Base-by-base conservation (phyloP, 2,113 vertebrate genomes). In the Mixornis gularis region DNA sequence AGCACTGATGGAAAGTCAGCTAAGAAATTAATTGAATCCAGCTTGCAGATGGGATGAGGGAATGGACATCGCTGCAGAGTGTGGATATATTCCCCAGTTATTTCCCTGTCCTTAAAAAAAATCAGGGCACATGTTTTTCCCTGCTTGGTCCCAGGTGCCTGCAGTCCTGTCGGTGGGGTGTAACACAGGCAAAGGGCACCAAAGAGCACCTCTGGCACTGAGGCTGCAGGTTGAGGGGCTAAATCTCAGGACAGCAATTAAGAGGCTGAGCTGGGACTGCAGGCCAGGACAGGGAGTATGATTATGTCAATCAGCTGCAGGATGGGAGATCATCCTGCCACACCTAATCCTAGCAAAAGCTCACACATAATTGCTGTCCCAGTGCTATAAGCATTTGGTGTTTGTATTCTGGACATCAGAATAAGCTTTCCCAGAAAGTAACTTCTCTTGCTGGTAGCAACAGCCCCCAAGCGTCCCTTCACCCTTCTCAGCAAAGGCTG, bases 141-240 rank as follows among this genome's bases (percentile, higher is more conserved):
- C 11, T 27, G 14, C 66, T 70, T 78, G 46, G 32, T 32, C 43
- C 30, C 1, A 16, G 32, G 59, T 53, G 21, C 25, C 63, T 73
- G 32, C 30, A 70, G 60, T 26, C 18, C 13, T 58, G 38, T 15
- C 0, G 0, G 6, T 40, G 17, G 18, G 30, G 3, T n/a, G 4
- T 44, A 90, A 59, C 51, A 32, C 12, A 79, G 44, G 29, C 3
- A 3, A 66, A 69, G 29, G 9, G 18, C 34, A 62, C 27, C 3
- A 2, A 55, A 76, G 10, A 8, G 9, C 49, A 20, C 25, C 46
- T 52, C 30, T 77, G 21, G 36, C 49, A 77, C 34, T 4, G 1
- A 65, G 27, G n/a, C 3, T 41, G 38, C 15, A 10, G 34, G 13
- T 36, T 2, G 0, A 83, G 55, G 20, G 48, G 21, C 63, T 73